Base-by-base conservation (phyloP, 2,888 invertebrate species). In the Diploptera punctata region DNA sequence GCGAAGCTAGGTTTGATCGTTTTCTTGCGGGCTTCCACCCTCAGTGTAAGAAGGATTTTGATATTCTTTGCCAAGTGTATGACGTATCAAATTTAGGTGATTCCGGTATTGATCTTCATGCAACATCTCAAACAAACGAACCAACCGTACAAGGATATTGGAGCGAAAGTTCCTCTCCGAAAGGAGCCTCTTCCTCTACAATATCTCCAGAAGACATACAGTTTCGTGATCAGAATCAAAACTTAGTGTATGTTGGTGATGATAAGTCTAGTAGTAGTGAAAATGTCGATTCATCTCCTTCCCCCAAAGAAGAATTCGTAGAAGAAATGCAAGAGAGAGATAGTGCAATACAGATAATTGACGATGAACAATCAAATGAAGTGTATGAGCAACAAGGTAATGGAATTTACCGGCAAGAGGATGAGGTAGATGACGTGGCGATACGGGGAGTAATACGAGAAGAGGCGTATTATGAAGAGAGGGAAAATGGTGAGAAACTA, bases 1-100 rank as follows among this genome's bases (percentile, higher is more conserved):
- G 93, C 0, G 83, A 85, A 1, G 84, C 87, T 9, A 88, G 89
- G 72, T 93, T 93, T 79, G 86, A 89, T 78, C 83, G 84, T 52
- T 87, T 87, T 76, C 74, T 83, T 76, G 77, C 79, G 75, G 80
- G 83, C 70, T 78, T 82, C 73, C 82, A 85, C 52, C 82, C 83
- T 43, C 86, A 85, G 52, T 83, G 86, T 0, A 84, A 85, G 72
- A 80, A 83, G 2, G 87, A 89, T 75, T 89, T 90, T 76, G 87
- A 88, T 70, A 81, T 88, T 31, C 81, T 91, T 3, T 88, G 89
- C 76, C 86, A 88, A 77, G 86, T 89, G 7, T 90, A 90, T 77
- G 85, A 87, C 80, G 76, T 82, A 68, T 74, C 68, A 3, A 75
- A 74, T 57, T 67, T 78, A n/a, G 76, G 77, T 3, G 79, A 79